These are phyloP conservation scores for Mallotus villosus DNA, from an alignment of 2,797 vertebrate species.

Conservation along the genomic window DNA sequence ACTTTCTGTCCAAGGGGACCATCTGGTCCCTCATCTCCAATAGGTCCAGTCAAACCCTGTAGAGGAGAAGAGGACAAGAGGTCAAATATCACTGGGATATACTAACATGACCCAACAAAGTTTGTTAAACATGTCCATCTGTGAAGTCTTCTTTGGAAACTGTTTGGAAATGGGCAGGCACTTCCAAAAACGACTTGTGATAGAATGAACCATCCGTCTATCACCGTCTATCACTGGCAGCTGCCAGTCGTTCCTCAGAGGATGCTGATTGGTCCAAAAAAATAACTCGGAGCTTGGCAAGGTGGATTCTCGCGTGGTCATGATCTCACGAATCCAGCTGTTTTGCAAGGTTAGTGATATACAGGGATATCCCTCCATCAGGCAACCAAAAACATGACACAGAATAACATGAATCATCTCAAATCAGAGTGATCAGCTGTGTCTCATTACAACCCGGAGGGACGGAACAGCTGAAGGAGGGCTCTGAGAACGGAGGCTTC, in stretches of 20 bases:
- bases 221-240: no score
- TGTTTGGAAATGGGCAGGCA: no score
- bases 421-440: background rate
- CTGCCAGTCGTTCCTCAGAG: no score
- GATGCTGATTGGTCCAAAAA: no score
- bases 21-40: conserved; percentile 83
- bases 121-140: no score
- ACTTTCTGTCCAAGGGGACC: conserved; percentile 93
- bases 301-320: no score
- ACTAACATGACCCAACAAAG: conserved; percentile 35
- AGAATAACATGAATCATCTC: background rate
- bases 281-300: no score
- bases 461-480: conserved; percentile 37
- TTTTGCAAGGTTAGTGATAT: background rate
- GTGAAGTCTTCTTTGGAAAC: no score
- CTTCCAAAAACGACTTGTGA: no score
- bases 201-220: no score
- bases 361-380: background rate
- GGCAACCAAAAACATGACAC: background rate
- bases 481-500: conserved; percentile 26
- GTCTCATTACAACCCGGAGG: background rate
- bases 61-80: conserved; percentile 27
- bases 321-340: no score
- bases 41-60: conserved; percentile 91
- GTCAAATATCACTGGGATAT: conserved; percentile 35